phyloP scores from a whole-genome alignment of 2,797 vertebrate species.

The Pteropus rufus region DNA sequence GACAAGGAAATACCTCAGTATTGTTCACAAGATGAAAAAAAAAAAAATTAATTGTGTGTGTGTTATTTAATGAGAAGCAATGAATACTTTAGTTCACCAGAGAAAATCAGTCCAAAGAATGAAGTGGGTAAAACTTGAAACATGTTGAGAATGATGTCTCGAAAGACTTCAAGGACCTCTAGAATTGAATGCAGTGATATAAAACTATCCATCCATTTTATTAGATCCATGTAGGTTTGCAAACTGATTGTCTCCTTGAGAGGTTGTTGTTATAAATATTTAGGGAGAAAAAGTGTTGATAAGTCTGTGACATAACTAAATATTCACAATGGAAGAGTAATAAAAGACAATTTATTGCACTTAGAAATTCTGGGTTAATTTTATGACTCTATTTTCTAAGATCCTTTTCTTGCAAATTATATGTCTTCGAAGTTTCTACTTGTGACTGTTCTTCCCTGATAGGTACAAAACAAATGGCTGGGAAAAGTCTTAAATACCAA shows the following conservation, averaged over 20 bases:
- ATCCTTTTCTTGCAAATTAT: constrained; percentile 9
- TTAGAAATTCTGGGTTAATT: constrained; percentile 17
- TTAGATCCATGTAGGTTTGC: background rate
- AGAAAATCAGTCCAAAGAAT: constrained; percentile 54
- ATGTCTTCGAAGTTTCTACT: background rate
- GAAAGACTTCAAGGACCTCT: constrained; percentile 42
- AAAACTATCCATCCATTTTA: constrained; percentile 53
- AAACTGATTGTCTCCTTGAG: constrained; percentile 37
- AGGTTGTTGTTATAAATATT: constrained; percentile 42
- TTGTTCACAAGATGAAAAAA: background rate
- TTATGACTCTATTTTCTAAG: background rate
- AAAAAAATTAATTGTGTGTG: background rate
- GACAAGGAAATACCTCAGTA: constrained; percentile 26
- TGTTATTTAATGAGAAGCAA: constrained; percentile 9
- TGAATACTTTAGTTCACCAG: constrained; percentile 27
- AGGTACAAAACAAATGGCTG: background rate
- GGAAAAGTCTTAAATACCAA: background rate
- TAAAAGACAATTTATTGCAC: constrained; percentile 20
- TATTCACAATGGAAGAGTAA: background rate
- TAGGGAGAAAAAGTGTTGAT: constrained; percentile 23
- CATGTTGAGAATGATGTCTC: constrained; percentile 45
- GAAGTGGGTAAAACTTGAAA: constrained; percentile 45
- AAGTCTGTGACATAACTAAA: constrained; percentile 18
- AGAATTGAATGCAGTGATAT: constrained; percentile 37
- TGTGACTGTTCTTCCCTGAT: background rate